A percentile compares a stretch with the other conserved stretches of the same genome.
phyloP scores from a whole-genome alignment of 2,113 vertebrate species.

The Indicator maculatus region DNA sequence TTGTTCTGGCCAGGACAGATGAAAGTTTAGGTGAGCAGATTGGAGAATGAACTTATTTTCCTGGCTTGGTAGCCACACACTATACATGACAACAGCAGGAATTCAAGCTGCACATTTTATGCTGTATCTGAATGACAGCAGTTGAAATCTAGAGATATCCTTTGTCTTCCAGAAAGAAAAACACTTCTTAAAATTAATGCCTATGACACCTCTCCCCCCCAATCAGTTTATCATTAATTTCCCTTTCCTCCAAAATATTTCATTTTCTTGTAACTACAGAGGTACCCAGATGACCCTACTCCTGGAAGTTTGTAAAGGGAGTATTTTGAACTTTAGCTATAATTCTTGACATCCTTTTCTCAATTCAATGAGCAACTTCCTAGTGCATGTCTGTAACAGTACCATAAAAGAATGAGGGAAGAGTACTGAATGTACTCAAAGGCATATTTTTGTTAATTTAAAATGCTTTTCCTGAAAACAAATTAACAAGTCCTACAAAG shows the following conservation, averaged over 20 bases:
- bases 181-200: not conserved
- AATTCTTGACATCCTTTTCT: not conserved
- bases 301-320: not conserved
- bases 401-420: not conserved
- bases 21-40: not conserved
- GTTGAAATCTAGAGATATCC: not conserved
- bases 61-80: not conserved
- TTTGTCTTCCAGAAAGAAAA: not conserved
- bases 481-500: not conserved
- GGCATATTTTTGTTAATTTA: not conserved
- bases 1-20: not conserved
- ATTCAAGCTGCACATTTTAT: not conserved
- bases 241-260: not conserved
- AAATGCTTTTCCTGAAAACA: not conserved
- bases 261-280: not conserved
- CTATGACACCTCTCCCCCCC: not conserved
- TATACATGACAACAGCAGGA: not conserved
- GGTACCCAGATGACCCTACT: not conserved
- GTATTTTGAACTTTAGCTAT: not conserved
- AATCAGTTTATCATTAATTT: not conserved
- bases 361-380: not conserved
- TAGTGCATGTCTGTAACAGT: rapidly evolving
- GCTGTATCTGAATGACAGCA: not conserved
- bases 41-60: not conserved
- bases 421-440: not conserved